Conservation (phyloP, 1,140 invertebrate species). For the Drosophila nannoptera region DNA sequence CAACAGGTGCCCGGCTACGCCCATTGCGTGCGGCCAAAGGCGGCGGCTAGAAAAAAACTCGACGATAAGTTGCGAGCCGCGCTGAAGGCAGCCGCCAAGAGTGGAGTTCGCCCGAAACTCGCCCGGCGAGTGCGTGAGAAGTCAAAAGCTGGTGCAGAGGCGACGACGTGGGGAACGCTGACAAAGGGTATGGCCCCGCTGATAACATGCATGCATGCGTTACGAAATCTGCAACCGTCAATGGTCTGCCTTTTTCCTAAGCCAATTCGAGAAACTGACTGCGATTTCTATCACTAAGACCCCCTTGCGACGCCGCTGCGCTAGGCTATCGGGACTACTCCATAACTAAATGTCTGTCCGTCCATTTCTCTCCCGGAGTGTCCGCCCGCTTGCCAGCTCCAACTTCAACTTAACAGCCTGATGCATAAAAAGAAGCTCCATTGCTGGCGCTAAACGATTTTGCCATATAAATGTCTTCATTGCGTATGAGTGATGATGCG, state of each 20-base stretch:
- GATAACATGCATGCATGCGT: neutral
- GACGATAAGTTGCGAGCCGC: conserved; percentile 56
- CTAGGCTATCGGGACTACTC: conserved; percentile 12
- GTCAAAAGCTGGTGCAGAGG: conserved; percentile 17
- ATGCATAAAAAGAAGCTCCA: conserved; percentile 42
- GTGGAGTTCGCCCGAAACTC: conserved; percentile 1
- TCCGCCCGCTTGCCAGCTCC: conserved; percentile 5
- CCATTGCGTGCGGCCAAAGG: conserved; percentile 66
- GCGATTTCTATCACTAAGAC: neutral
- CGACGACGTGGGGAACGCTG: neutral
- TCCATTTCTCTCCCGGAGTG: conserved; percentile 3
- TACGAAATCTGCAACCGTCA: neutral
- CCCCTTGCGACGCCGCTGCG: conserved; percentile 16
- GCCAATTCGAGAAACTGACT: neutral
- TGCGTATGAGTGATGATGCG: conserved; percentile 74
- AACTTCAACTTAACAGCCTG: conserved; percentile 9
- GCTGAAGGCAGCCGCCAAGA: conserved; percentile 21
- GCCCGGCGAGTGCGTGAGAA: conserved; percentile 26
- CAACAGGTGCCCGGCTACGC: conserved; percentile 70
- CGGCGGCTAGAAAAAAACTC: conserved; percentile 46
- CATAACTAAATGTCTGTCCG: conserved; percentile 14
- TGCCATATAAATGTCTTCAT: conserved; percentile 78
- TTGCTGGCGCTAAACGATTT: conserved; percentile 67
- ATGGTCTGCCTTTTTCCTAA: neutral
- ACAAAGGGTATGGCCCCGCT: neutral